Percentiles rank a stretch among this genome's conserved stretches.
Evolutionary conservation across 1,140 invertebrate species (phyloP).

Genomic region (Drosophila setifemur): DNA sequence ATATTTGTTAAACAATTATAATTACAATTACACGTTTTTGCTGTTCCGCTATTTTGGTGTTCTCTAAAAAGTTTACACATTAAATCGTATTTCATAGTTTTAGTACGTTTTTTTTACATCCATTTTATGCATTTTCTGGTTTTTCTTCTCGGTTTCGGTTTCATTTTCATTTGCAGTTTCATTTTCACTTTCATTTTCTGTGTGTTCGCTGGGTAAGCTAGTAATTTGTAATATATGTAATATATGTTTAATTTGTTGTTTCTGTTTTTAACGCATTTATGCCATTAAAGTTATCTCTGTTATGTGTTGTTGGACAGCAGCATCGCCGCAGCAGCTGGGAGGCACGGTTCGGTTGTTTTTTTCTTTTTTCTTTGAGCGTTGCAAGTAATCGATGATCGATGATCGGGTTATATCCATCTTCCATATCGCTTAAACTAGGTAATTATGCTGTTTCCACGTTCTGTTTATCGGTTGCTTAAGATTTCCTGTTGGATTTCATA

Average conservation of each 20-base stretch:
- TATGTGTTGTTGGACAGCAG: constrained; percentile 22
- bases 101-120: constrained; percentile 23
- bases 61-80: constrained; percentile 31
- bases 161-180: no score
- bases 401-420: no score
- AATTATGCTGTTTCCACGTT: neutral
- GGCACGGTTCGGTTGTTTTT: neutral
- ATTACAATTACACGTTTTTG: constrained; percentile 44
- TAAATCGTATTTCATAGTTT: constrained; percentile 16
- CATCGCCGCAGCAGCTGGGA: constrained; percentile 32
- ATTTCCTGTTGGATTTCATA: neutral
- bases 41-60: constrained; percentile 39
- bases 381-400: no score
- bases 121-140: constrained; percentile 5
- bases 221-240: constrained; percentile 8
- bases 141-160: constrained; percentile 33
- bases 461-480: neutral
- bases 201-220: constrained; percentile 25
- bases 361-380: neutral
- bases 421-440: neutral
- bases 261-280: neutral
- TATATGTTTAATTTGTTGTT: constrained; percentile 1
- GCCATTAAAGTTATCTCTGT: neutral
- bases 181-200: no score
- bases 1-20: constrained; percentile 69